Evolutionary conservation across 2,113 vertebrate species (phyloP), one percentile per base, ranked within the genome.

Genomic region (Micronisus gabar): DNA sequence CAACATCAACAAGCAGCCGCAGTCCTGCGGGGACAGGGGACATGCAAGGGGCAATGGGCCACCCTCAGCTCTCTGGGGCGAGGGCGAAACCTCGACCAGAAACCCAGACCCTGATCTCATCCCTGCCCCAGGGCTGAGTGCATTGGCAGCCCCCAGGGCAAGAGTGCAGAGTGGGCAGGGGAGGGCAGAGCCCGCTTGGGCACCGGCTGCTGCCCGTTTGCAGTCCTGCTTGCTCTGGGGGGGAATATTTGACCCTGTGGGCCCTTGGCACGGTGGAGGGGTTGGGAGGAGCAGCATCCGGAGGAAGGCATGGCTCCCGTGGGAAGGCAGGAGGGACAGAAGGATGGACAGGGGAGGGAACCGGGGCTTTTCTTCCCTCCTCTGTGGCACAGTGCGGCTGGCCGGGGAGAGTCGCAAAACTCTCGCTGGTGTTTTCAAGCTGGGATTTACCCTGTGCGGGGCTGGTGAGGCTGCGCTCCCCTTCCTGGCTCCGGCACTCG

Each of bases 271-370:
- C 0, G 0, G 59, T 1, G 3, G 84, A 88, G 67, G 43, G 83
- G 63, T 92, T 2, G 76, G 96, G 97, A 97, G 96, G 95, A 96
- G 90, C 15, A 0, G 2, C 71, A 85, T 96, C 86, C 45, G 11
- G 95, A 97, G 97, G 97, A 98, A 98, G 93, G 95, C 96, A 86
- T 26, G 11, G 93, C 86, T 97, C 88, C 87, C 16, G 22, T 75
- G 76, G 97, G 97, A 97, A 97, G 87, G 95, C 95, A 95, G 93
- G 72, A 96, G 76, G 93, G 96, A 96, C 58, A 58, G 95, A 97
- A 96, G 95, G 94, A 97, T 61, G 25, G 91, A 70, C 91, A 95
- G 81, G 81, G 93, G 75, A 91, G 92, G 71, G 74, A 85, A 90
- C 66, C 15, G 18, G 86, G 83, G 66, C 73, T 94, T 34, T 78